Conservation (phyloP, 2,888 invertebrate species). For the Priapulus caudatus region DNA sequence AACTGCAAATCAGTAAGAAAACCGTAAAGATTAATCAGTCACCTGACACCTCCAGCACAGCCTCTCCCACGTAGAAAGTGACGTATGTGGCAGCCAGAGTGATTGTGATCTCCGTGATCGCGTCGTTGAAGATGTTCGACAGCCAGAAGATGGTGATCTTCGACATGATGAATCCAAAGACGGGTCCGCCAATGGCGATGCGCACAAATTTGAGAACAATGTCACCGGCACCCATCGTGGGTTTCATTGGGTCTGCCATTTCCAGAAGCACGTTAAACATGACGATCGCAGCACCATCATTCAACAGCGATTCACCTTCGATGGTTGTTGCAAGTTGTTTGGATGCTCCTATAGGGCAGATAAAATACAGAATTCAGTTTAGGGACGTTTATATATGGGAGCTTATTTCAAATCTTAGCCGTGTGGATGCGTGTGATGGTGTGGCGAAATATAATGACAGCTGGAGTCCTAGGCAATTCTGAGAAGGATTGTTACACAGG, state of each 20-base stretch:
- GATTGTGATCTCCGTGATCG: constrained; percentile 39
- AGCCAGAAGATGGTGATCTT: constrained; percentile 36
- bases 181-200: constrained; percentile 36
- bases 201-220: constrained; percentile 26
- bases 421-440: too few relatives aligned
- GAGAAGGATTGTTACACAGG: too few relatives aligned
- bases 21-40: too few relatives aligned
- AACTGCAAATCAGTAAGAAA: too few relatives aligned
- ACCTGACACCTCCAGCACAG: constrained; percentile 19
- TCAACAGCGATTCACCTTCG: constrained; percentile 43
- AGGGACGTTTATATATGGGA: too few relatives aligned
- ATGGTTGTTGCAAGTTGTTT: constrained; percentile 37
- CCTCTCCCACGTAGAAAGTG: constrained; percentile 38
- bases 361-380: too few relatives aligned
- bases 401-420: constrained; percentile 2
- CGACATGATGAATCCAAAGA: constrained; percentile 38
- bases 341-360: constrained; percentile 22
- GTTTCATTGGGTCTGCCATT: constrained; percentile 8
- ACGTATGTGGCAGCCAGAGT: constrained; percentile 40
- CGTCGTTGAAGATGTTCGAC: constrained; percentile 39
- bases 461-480: too few relatives aligned
- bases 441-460: too few relatives aligned
- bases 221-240: constrained; percentile 8
- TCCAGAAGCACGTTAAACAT: constrained; percentile 36
- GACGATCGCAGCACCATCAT: constrained; percentile 43